These are phyloP conservation scores for Priocnemis perturbator DNA, from an alignment of 2,888 invertebrate species.

Conservation along the genomic window DNA sequence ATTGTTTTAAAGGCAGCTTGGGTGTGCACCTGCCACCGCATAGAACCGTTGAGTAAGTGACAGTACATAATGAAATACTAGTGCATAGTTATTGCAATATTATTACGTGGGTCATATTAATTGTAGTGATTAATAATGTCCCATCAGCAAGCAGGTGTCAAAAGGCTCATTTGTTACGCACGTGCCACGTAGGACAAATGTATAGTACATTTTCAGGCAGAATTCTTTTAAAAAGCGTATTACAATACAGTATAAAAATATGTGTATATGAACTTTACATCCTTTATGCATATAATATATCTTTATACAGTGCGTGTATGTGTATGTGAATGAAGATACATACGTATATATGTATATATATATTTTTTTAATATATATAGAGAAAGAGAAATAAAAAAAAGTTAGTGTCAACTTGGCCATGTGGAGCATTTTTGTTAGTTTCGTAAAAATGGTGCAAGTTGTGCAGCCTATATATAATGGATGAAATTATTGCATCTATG, in stretches of 20 bases:
- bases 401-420: conserved; percentile 75
- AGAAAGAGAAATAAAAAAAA: too few relatives aligned
- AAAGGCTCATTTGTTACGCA: conserved; percentile 70
- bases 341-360: conserved; percentile 28
- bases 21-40: conserved; percentile 75
- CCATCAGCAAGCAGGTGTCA: conserved; percentile 73
- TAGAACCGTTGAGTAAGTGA: conserved; percentile 63
- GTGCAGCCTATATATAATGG: conserved; percentile 68
- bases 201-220: conserved; percentile 69
- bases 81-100: conserved; percentile 50
- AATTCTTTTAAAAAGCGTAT: conserved; percentile 60
- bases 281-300: too few relatives aligned
- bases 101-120: conserved; percentile 51
- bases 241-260: conserved; percentile 50
- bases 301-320: conserved; percentile 9
- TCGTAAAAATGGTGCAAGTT: conserved; percentile 63
- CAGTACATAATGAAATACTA: conserved; percentile 41
- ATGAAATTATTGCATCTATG: conserved; percentile 68
- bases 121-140: conserved; percentile 66
- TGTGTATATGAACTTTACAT: conserved; percentile 30
- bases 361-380: too few relatives aligned
- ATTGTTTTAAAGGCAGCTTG: conserved; percentile 61
- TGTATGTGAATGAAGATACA: too few relatives aligned
- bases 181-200: conserved; percentile 66
- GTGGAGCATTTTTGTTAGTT: conserved; percentile 74